phyloP scores from a whole-genome alignment of 2,888 invertebrate genomes.

The Achlya flavicornis region DNA sequence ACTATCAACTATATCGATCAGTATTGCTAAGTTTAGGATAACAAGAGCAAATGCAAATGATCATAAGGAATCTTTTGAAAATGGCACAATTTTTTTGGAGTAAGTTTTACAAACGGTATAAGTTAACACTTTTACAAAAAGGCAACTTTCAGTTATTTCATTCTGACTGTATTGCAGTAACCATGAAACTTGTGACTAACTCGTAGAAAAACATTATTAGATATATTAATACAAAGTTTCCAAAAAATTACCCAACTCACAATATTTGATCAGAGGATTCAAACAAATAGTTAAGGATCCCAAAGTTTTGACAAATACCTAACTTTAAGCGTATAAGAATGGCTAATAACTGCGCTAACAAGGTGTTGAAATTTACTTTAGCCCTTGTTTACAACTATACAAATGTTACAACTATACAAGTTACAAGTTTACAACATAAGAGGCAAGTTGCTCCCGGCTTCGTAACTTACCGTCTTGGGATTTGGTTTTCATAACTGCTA shows the following conservation, averaged over 20 bases:
- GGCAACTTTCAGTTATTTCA: no score
- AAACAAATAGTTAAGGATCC: background rate
- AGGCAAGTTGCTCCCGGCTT: constrained; percentile 45
- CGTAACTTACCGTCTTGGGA: constrained; percentile 52
- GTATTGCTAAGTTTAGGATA: no score
- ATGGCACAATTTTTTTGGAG: no score
- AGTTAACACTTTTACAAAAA: no score
- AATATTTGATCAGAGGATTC: background rate
- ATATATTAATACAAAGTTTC: background rate
- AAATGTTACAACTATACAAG: constrained; percentile 33
- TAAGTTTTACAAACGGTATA: no score
- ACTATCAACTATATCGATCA: background rate
- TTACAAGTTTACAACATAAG: constrained; percentile 29
- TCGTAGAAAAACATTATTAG: background rate
- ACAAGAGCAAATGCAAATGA: no score
- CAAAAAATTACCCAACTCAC: background rate
- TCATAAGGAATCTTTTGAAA: no score
- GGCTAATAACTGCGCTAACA: constrained; percentile 40
- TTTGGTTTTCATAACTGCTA: constrained; percentile 45
- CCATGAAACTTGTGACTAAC: background rate
- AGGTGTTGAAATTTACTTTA: constrained; percentile 31
- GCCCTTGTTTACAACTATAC: constrained; percentile 43
- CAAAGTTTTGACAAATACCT: no score
- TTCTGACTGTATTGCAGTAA: background rate
- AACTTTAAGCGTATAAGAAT: constrained; percentile 8